Evolutionary conservation across 1,140 invertebrate genomes (phyloP), one percentile per base, ranked within the genome.

Genomic region (Lineus longissimus): DNA sequence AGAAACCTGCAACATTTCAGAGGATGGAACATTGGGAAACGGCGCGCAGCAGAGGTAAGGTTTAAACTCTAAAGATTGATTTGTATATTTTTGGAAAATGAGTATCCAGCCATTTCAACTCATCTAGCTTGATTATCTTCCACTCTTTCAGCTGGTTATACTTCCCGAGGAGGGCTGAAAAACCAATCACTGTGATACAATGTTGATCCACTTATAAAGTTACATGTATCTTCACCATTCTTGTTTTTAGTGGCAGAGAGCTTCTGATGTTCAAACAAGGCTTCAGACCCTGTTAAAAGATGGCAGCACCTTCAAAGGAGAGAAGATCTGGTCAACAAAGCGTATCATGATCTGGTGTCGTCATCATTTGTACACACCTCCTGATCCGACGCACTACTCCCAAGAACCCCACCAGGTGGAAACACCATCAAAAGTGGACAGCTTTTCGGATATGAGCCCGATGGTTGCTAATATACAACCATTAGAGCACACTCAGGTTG

Each of bases 331-430:
- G 84, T 81, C 74, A 2, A 71, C 80, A 0, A 85, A 82, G 66
- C 80, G 84, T 66, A 84, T 86, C 55, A 74, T 85, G 45, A 67
- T 75, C 1, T 86, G 84, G 84, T 79, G 83, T 55, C 76, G 84
- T 65, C 65, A 80, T 23, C 81, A 85, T 65, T 82, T 82, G 1
- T 84, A 83, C 55, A 84, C 71, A 58, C 79, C 78, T 27, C 70
- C 73, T 55, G 71, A 75, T 60, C 59, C 47, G 47, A 51, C n/a
- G n/a, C n/a, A 19, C 9, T 51, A 9, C 47, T 6, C 19, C 6
- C 4, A 51, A 9, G n/a, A 51, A 51, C n/a, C n/a, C 25, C 9
- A 4, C 4, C 19, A 4, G 25, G 25, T 7, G 47, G 47, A 4
- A 51, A 6, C 47, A 9, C 47, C 9, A n/a, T 4, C 47, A 23